Evolutionary conservation across 2,888 invertebrate genomes (phyloP).

Genomic region (Cremastinae sp.): DNA sequence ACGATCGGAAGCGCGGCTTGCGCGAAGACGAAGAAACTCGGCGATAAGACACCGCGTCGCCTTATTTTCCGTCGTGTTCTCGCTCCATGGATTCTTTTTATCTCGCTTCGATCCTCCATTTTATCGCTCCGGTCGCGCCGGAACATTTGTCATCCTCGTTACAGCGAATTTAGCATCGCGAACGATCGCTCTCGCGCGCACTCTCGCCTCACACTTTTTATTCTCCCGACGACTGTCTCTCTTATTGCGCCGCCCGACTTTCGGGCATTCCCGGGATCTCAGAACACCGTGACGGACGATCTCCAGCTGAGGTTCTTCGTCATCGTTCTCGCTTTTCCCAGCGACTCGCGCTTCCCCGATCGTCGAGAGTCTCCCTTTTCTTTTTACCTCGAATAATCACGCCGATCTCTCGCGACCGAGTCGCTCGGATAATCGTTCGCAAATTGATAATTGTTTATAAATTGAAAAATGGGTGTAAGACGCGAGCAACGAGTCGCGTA

Average conservation of each 20-base stretch:
- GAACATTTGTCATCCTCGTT: conserved; percentile 43
- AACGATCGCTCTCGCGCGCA: conserved; percentile 18
- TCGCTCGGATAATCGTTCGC: no score
- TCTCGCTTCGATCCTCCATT: conserved; percentile 11
- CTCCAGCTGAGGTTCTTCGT: not conserved
- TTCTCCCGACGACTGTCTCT: conserved; percentile 10
- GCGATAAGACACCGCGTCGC: not conserved
- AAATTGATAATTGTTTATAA: no score
- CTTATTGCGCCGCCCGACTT: no score
- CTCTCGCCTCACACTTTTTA: conserved; percentile 6
- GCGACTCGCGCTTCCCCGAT: no score
- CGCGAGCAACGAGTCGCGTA: no score
- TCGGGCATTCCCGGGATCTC: no score
- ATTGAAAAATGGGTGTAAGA: no score
- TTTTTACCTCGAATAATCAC: no score
- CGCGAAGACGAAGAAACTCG: not conserved
- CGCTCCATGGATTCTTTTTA: conserved; percentile 15
- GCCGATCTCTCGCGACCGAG: no score
- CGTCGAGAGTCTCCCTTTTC: no score
- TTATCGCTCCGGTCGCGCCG: conserved; percentile 26
- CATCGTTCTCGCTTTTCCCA: no score
- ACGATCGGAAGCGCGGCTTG: not conserved
- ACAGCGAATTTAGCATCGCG: conserved; percentile 49
- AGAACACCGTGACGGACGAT: not conserved
- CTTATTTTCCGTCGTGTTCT: no score